These are phyloP conservation scores for Coenonympha glycerion DNA, from an alignment of 2,888 invertebrate species.

Conservation along the genomic window DNA sequence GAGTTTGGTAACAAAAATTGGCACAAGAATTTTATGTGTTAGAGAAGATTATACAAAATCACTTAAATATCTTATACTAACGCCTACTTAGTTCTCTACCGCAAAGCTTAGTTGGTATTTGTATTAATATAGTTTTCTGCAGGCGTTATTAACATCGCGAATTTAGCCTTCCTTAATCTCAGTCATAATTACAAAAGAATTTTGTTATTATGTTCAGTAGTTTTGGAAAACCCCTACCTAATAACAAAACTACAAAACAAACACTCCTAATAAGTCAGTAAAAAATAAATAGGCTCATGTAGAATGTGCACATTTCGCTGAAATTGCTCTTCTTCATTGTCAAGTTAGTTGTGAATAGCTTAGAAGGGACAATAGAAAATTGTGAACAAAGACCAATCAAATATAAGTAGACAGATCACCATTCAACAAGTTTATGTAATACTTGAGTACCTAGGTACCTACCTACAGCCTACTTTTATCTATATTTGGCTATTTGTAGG, in stretches of 20 bases:
- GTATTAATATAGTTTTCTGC: not conserved
- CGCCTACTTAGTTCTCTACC: not conserved
- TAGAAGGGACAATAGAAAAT: conserved; percentile 13
- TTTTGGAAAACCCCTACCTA: too few relatives aligned
- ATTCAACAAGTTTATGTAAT: conserved; percentile 12
- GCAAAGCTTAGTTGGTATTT: not conserved
- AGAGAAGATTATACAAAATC: too few relatives aligned
- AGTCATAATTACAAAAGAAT: not conserved
- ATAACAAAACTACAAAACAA: not conserved
- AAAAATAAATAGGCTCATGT: too few relatives aligned
- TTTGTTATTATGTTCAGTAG: too few relatives aligned
- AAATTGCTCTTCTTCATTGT: not conserved
- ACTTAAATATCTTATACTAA: too few relatives aligned
- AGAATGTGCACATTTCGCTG: not conserved
- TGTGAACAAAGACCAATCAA: conserved; percentile 14
- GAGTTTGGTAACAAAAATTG: too few relatives aligned
- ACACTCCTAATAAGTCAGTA: too few relatives aligned
- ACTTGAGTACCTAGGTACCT: not conserved
- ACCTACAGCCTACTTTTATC: too few relatives aligned
- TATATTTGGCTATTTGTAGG: not conserved
- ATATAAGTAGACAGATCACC: conserved; percentile 15
- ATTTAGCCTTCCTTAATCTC: not conserved
- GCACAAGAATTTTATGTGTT: too few relatives aligned
- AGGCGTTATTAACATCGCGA: not conserved
- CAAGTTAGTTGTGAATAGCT: not conserved